phyloP scores from a whole-genome alignment of 2,797 vertebrate genomes.

The Anabacerthia variegaticeps region DNA sequence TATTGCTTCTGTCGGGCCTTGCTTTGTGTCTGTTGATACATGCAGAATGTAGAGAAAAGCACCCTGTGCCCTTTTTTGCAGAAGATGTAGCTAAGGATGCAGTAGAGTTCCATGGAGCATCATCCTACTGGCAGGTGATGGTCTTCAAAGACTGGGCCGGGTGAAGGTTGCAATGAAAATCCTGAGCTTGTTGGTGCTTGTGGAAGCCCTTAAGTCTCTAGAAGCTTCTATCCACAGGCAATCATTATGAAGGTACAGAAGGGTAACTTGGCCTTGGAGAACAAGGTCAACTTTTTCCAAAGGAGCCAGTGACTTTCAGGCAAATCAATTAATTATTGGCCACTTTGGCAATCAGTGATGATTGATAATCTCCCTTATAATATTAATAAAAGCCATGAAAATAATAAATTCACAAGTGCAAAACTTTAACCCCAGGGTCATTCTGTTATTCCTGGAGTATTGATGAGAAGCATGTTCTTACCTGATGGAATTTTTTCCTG shows the following conservation, averaged over 20 bases:
- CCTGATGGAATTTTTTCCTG: background rate
- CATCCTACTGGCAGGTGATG: background rate
- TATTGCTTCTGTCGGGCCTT: background rate
- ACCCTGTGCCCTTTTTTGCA: background rate
- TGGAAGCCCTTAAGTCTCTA: background rate
- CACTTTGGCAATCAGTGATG: conserved; percentile 18
- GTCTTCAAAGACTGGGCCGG: background rate
- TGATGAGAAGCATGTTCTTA: background rate
- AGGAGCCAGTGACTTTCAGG: conserved; percentile 31
- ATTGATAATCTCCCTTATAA: conserved; percentile 12
- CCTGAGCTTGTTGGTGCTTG: background rate
- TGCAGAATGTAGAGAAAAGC: background rate
- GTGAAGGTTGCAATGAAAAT: background rate
- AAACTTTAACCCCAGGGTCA: conserved; percentile 22
- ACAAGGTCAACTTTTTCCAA: conserved; percentile 11
- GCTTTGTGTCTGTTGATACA: background rate
- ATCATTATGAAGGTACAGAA: background rate
- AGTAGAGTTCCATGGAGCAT: background rate
- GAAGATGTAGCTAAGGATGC: background rate
- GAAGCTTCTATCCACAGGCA: background rate
- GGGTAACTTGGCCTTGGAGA: background rate
- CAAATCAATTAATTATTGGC: conserved; percentile 11
- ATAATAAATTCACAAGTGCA: conserved; percentile 55
- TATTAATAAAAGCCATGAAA: conserved; percentile 53
- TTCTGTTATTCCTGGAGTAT: conserved; percentile 14